Evolutionary conservation across 2,113 vertebrate species (phyloP), one percentile per base, ranked within the genome.

Genomic region (Haemorhous mexicanus): DNA sequence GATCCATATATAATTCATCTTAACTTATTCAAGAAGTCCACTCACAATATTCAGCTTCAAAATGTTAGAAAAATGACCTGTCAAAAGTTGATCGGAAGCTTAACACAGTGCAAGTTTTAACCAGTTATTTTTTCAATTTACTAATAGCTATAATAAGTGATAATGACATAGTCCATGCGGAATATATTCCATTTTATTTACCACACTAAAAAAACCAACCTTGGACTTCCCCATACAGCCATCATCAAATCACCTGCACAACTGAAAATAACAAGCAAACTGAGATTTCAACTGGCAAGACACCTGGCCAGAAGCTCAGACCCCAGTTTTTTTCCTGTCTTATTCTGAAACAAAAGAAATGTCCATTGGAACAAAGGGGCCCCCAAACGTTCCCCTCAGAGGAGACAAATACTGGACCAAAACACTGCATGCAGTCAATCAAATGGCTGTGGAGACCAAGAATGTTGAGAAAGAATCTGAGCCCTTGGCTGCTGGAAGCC

Each of bases 351-450:
- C 24, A 68, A 59, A 75, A 37, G 11, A 84, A n/a, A 53, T 26
- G 8, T 1, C 7, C 24, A 30, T 6, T 17, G 43, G 5, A 33
- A 63, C 11, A 63, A 80, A 32, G 8, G 0, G 2, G 1, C 1
- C 2, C 13, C 16, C 44, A 83, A 39, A 70, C 11, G 6, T 64
- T 53, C 17, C 44, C 10, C 49, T 84, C 27, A 70, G 59, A 59
- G n/a, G n/a, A 59, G 59, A 43, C 7, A 77, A 84, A 80, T 5
- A 76, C 27, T 89, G 44, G 39, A 41, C 35, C 20, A 78, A 84
- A 73, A 30, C 43, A 18, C 12, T 46, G 27, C 44, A 76, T 85
- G 49, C 4, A 78, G 63, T 39, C 26, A 69, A 41, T 52, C 46
- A 46, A 92, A 75, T 55, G 50, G 8, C 28, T 72, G 9, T 37